phyloP scores from a whole-genome alignment of 2,113 vertebrate species.

The Microtus ochrogaster region DNA sequence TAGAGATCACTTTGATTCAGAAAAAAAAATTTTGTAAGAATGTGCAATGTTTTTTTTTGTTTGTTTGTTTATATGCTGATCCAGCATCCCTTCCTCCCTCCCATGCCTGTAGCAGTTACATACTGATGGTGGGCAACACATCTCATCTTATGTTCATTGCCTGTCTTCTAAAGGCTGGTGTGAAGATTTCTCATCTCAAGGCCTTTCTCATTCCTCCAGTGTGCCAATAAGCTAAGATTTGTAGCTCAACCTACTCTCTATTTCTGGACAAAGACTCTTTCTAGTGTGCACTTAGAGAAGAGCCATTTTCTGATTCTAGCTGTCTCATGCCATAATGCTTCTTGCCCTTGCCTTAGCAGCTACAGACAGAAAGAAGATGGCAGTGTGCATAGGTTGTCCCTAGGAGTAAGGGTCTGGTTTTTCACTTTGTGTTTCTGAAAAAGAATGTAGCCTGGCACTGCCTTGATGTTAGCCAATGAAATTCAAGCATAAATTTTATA shows the following conservation, averaged over 20 bases:
- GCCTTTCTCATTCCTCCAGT: not conserved
- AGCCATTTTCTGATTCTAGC: not conserved
- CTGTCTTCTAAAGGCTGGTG: not conserved
- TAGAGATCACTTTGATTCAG: not conserved
- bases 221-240: not conserved
- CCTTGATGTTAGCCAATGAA: not conserved
- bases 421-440: not conserved
- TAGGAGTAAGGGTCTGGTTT: not conserved
- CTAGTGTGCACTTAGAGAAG: not conserved
- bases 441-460: not conserved
- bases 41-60: not conserved
- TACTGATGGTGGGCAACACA: not conserved
- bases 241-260: not conserved
- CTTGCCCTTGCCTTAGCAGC: not conserved
- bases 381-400: not conserved
- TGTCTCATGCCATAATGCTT: not conserved
- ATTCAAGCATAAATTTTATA: not conserved
- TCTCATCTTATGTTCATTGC: not conserved
- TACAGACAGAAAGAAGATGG: not conserved
- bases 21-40: not conserved
- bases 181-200: not conserved
- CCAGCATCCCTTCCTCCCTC: not conserved
- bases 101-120: not conserved
- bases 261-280: not conserved
- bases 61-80: not conserved